Evolutionary conservation across 2,888 invertebrate genomes (phyloP), one percentile per base, ranked within the genome.

Genomic region (Exephanes ischioxanthus): DNA sequence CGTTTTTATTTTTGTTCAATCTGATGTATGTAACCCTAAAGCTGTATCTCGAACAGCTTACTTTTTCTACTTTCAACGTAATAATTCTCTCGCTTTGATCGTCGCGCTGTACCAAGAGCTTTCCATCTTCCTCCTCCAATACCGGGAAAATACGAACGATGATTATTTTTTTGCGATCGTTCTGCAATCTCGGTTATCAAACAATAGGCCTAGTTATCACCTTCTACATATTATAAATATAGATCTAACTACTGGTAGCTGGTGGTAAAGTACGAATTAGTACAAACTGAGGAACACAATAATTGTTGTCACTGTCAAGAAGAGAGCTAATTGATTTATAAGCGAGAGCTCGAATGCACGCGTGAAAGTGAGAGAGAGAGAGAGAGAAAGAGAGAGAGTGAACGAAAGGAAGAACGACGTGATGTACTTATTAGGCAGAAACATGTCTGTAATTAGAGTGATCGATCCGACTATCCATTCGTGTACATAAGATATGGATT

Each of bases 221-320:
- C 63, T 75, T 80, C 68, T 77, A 72, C 58, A 48, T 72, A 77
- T 76, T 61, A 80, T 77, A 68, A 53, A 76, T 83, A 80, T 73
- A 79, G 26, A 48, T 51, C 66, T 73, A 66, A 30, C 30, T 55
- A 63, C 19, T 48, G 33, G 71, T 45, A 66, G 55, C 66, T 55
- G 67, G 79, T 71, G 83, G 63, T 71, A 53, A 82, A 84, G 87
- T 87, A 87, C 87, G 85, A 86, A 78, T 87, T 86, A 88, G 89
- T 89, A 88, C 87, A 88, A 89, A 89, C 66, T 80, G 81, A 85
- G 67, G 55, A 86, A 88, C 71, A 86, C 80, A 88, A 89, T 84
- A 87, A 86, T 83, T 76, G 71, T 82, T 76, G 83, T 86, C 77
- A 66, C n/a, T 70, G 68, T 79, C 61, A 66, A 61, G 5, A 61